Conservation (phyloP, 1,140 invertebrate genomes). For the Drosophila takahashii region DNA sequence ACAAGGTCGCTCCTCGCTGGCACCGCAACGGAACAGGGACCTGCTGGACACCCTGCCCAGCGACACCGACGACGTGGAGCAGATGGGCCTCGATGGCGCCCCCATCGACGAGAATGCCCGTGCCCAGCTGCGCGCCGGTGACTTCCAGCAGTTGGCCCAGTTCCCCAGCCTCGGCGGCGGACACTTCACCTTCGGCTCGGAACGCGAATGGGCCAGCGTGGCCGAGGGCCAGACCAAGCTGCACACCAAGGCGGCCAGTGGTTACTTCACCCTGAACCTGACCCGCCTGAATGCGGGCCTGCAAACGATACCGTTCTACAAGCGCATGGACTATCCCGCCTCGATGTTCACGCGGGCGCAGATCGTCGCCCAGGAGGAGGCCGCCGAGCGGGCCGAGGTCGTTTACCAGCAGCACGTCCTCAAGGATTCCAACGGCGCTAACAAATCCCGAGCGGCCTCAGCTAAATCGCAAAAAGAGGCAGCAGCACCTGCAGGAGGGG, state of each 20-base stretch:
- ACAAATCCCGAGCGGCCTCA: conserved; percentile 36
- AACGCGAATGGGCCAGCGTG: conserved; percentile 74
- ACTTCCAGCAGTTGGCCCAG: conserved; percentile 70
- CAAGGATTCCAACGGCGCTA: conserved; percentile 42
- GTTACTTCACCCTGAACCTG: conserved; percentile 75
- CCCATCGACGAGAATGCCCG: conserved; percentile 64
- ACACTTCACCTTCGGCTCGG: conserved; percentile 73
- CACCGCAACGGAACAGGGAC: conserved; percentile 62
- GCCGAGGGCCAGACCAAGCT: conserved; percentile 58
- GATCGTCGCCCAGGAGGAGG: conserved; percentile 60
- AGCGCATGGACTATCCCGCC: conserved; percentile 77
- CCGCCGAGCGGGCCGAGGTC: conserved; percentile 68
- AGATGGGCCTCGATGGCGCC: conserved; percentile 46
- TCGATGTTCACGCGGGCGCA: conserved; percentile 68
- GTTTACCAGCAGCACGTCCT: conserved; percentile 64
- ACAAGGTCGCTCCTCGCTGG: conserved; percentile 19
- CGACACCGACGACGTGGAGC: conserved; percentile 57
- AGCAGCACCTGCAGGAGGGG: not conserved
- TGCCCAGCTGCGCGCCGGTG: conserved; percentile 71
- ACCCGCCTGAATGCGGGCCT: conserved; percentile 64
- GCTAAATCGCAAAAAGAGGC: conserved; percentile 34
- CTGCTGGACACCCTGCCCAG: conserved; percentile 56
- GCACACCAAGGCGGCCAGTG: conserved; percentile 56
- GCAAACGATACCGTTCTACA: conserved; percentile 80
- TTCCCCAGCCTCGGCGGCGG: conserved; percentile 68